Evolutionary conservation across 2,113 vertebrate species (phyloP), one percentile per base, ranked within the genome.

Genomic region (Oreochromis spilurus): DNA sequence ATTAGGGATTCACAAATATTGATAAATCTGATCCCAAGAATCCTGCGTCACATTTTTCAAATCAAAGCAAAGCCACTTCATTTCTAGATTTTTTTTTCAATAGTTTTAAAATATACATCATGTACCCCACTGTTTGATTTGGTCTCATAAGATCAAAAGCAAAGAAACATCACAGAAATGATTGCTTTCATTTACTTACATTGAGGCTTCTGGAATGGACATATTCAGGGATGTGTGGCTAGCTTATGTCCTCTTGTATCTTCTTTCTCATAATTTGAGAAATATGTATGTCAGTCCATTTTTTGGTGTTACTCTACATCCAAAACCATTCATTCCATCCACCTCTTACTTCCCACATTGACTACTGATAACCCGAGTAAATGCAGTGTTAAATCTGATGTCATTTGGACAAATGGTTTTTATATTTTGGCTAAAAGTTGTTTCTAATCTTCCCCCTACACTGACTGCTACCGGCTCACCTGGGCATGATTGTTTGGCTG

Each of bases 1-100:
- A 81, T 88, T 80, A 26, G 17, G 29, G 34, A 86, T 92, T 89
- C 83, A 84, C 77, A 86, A 78, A 62, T 84, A 88, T 89, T 83
- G 84, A 81, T 90, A 24, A 82, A 91, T 83, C 16, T n/a, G 54
- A 75, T 53, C 8, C 17, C 4, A 2, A 53, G 36, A 81, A 29
- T 86, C 82, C 82, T 31, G 21, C 7, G 6, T 85, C 31, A 36
- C 36, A 67, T 50, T 24, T 57, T 60, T 60, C 38, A 52, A 83
- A 90, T 88, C 75, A 89, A 89, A 86, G 83, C 48, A 31, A 38
- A 86, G 43, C 60, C 4, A 14, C 72, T 89, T 84, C 7, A n/a
- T 81, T 79, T 72, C 45, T 13, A 50, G 14, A 19, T 79, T 79
- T 13, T 31, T 45, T 60, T 34, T 19, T 5, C 26, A 31, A 7